These are phyloP conservation scores for Echinometra lucunter DNA, from an alignment of 53 echinoderm and acorn worm genomes.

Conservation along the genomic window DNA sequence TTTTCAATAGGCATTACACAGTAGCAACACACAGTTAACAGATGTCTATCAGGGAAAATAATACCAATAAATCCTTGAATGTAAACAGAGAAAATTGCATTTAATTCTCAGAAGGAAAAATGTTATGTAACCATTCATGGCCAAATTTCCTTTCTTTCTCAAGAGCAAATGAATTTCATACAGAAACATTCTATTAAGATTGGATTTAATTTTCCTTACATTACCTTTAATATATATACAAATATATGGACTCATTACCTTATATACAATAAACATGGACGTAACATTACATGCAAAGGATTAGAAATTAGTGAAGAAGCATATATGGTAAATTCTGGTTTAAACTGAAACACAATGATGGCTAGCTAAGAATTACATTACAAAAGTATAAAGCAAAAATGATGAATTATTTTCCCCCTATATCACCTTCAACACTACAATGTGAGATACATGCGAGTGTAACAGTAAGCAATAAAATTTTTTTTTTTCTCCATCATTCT, in stretches of 20 bases:
- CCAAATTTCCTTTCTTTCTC: neutral
- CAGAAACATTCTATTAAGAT: neutral
- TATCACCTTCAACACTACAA: neutral
- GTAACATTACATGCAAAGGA: neutral
- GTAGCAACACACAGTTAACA: neutral
- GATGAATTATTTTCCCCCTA: neutral
- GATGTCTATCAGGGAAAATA: neutral
- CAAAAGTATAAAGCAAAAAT: neutral
- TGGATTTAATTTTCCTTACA: neutral
- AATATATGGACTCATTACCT: neutral
- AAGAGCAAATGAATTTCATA: neutral
- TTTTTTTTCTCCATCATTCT: neutral
- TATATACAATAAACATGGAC: neutral
- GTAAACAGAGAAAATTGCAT: neutral
- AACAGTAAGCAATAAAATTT: neutral
- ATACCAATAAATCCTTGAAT: neutral
- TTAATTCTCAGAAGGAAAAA: neutral
- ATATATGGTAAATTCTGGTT: neutral
- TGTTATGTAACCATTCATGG: neutral
- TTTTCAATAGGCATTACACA: neutral
- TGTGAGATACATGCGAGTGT: neutral
- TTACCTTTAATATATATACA: neutral
- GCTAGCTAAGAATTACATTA: neutral
- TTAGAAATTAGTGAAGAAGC: neutral
- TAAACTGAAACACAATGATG: neutral